Base-by-base conservation (phyloP, 2,888 invertebrate genomes). In the Andrena camellia region DNA sequence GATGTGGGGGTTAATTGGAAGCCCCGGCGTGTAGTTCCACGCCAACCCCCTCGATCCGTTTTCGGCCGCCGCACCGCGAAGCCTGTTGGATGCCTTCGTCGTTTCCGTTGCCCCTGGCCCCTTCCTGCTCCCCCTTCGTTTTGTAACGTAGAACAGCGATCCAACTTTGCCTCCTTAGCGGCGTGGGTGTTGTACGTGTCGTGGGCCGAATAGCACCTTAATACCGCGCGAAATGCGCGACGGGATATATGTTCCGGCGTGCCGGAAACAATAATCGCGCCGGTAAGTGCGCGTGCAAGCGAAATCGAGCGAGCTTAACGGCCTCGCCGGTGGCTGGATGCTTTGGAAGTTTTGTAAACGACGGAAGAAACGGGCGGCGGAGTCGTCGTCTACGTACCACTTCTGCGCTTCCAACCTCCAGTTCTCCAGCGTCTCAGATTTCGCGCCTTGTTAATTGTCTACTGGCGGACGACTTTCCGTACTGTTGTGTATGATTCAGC, bases 1-100 rank as follows among this genome's bases (percentile, higher is more conserved):
- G 89, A 89, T 85, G 88, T 84, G 87, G 87, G 85, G 87, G 90
- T 91, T 91, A 91, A 91, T 91, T 91, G 90, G 90, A 90, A 90
- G 90, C 90, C 85, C 87, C 77, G 75, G 83, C 83, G 86, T 85
- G 84, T 84, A 90, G 87, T 85, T 87, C 79, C 76, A 77, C 87
- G 74, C 75, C 86, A 83, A 81, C 81, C 82, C 75, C 75, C 54
- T 50, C 77, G 81, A 84, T 84, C 67, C 78, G 80, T 80, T 83
- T 42, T 72, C 74, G 84, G 78, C 71, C 76, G 54, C 48, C 69
- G 73, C 83, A 59, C 62, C 23, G 60, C 62, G 76, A 72, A 76
- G 76, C 73, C 78, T 67, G 81, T 80, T 70, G 80, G 81, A 62
- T 80, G 81, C 78, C 75, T 67, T 52, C n/a, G 33, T 59, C 76